Percentiles rank a stretch among this genome's conserved stretches.
Conservation (phyloP, 2,113 vertebrate genomes). For the Phalacrocorax carbo region DNA sequence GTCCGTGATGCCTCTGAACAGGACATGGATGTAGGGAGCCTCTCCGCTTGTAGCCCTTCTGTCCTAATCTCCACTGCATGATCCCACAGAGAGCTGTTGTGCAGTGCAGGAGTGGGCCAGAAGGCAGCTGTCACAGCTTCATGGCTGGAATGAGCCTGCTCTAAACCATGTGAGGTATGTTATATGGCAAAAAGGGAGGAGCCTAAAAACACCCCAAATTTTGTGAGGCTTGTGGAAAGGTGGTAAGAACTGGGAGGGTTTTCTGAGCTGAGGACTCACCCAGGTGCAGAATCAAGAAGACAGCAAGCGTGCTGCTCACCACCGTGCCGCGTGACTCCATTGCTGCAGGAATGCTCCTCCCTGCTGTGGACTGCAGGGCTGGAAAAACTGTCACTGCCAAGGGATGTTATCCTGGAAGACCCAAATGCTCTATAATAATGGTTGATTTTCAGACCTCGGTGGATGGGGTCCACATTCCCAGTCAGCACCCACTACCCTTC, state of each 20-base stretch:
- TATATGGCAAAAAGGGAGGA: neutral
- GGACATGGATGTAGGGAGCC: neutral
- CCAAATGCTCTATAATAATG: neutral
- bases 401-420: neutral
- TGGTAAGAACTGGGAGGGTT: neutral
- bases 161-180: neutral
- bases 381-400: neutral
- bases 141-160: neutral
- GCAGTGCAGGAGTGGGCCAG: neutral
- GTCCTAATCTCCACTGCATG: neutral
- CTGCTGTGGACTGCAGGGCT: accelerated
- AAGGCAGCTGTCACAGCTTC: neutral
- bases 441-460: neutral
- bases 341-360: accelerated
- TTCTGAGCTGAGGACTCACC: conserved; percentile 38
- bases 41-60: neutral
- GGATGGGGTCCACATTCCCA: neutral
- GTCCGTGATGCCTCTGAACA: neutral
- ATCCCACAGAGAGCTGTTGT: no score
- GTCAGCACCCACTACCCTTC: neutral
- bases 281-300: neutral
- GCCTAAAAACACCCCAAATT: neutral
- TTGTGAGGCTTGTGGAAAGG: neutral
- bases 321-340: neutral
- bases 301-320: accelerated